Percentiles rank a stretch among this genome's conserved stretches.
phyloP scores from a whole-genome alignment of 1,140 invertebrate genomes.

The Bombus consobrinus region DNA sequence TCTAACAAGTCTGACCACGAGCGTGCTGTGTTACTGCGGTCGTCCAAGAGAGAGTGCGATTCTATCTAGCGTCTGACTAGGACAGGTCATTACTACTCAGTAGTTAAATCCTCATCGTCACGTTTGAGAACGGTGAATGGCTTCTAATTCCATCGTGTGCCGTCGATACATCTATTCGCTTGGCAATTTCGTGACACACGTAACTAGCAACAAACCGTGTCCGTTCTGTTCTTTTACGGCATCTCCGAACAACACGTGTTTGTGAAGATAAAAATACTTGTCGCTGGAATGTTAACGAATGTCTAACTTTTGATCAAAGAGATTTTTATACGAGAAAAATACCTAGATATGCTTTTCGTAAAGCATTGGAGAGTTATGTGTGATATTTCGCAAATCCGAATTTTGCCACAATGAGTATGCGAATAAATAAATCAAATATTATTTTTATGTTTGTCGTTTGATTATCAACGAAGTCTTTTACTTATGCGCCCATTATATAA shows the following conservation, averaged over 20 bases:
- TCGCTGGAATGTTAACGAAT: too few species aligned
- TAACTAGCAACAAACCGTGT: too few species aligned
- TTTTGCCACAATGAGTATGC: neutral
- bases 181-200: neutral
- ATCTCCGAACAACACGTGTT: neutral
- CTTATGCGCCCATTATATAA: neutral
- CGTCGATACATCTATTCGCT: neutral
- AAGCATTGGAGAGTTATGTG: too few species aligned
- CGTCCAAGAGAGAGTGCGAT: neutral
- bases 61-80: neutral
- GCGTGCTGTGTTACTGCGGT: constrained; percentile 1
- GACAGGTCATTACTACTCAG: neutral
- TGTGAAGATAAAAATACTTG: too few species aligned
- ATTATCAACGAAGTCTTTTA: neutral
- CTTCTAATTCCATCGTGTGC: neutral
- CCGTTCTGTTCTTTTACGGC: neutral
- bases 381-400: neutral
- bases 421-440: neutral
- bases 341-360: too few species aligned
- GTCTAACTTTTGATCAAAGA: too few species aligned
- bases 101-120: constrained; percentile 1
- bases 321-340: too few species aligned
- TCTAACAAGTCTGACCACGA: neutral
- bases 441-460: neutral
- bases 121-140: neutral